Conservation (phyloP, 2,113 vertebrate genomes). For the Psittacula cyanocephala region DNA sequence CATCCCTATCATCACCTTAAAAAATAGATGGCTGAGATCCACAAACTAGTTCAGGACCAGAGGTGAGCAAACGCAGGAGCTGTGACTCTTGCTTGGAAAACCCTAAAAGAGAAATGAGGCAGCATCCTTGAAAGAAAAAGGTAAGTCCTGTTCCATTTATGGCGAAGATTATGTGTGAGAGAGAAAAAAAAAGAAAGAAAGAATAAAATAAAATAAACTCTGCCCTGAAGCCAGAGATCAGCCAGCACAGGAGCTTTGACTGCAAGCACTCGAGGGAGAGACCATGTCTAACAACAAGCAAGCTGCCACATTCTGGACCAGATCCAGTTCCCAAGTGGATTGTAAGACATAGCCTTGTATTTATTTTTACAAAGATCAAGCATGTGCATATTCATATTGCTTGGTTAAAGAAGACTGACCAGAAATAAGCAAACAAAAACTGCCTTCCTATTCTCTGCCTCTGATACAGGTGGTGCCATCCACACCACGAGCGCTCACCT, state of each 20-base stretch:
- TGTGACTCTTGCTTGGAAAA: neutral
- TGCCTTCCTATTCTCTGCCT: neutral
- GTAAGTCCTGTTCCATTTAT: neutral
- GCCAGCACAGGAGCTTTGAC: conserved; percentile 39
- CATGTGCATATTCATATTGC: neutral
- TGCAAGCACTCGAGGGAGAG: neutral
- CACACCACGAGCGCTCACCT: neutral
- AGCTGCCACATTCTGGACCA: conserved; percentile 4
- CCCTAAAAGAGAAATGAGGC: neutral
- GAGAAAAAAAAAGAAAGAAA: neutral
- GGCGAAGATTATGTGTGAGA: neutral
- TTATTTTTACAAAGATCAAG: neutral
- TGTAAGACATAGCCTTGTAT: neutral
- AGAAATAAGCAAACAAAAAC: neutral
- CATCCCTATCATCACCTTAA: conserved; percentile 39
- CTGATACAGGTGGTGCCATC: neutral
- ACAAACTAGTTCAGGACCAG: neutral
- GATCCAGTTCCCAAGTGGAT: neutral
- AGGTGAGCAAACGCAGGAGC: neutral
- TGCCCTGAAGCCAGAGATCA: neutral
- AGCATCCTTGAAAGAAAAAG: neutral
- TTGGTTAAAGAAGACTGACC: neutral
- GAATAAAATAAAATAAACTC: neutral
- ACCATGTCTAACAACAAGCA: neutral
- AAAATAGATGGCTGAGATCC: neutral